Conservation (phyloP, 1,140 invertebrate species). For the Melanaphis sacchari region DNA sequence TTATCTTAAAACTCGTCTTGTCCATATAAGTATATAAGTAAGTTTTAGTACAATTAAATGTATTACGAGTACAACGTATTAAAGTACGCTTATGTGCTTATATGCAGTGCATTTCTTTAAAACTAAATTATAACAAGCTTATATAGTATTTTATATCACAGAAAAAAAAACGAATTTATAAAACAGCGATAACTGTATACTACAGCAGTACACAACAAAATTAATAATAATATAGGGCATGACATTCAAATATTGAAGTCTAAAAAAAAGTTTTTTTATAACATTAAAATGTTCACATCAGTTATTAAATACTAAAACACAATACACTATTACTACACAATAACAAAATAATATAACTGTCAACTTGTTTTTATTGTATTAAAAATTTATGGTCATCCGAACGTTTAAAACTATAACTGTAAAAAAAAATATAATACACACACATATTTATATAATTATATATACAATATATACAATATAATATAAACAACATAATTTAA, state of each 20-base stretch:
- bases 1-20: background rate
- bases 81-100: background rate
- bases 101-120: background rate
- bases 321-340: background rate
- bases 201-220: background rate
- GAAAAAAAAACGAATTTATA: background rate
- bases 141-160: background rate
- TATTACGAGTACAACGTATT: background rate
- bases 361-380: conserved; percentile 23
- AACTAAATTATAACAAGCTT: background rate
- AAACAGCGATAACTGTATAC: background rate
- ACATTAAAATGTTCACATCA: background rate
- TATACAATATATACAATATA: too few species aligned
- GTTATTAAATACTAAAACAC: conserved; percentile 13
- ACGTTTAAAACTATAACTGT: conserved; percentile 15
- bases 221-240: background rate
- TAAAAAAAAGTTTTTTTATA: background rate
- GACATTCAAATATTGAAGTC: background rate
- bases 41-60: background rate
- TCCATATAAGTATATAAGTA: background rate
- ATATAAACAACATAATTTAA: background rate
- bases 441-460: too few species aligned
- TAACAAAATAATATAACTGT: background rate
- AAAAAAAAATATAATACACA: background rate
- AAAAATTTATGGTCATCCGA: background rate